Conservation (phyloP, 2,888 invertebrate species). For the Pasiphila rectangulata region DNA sequence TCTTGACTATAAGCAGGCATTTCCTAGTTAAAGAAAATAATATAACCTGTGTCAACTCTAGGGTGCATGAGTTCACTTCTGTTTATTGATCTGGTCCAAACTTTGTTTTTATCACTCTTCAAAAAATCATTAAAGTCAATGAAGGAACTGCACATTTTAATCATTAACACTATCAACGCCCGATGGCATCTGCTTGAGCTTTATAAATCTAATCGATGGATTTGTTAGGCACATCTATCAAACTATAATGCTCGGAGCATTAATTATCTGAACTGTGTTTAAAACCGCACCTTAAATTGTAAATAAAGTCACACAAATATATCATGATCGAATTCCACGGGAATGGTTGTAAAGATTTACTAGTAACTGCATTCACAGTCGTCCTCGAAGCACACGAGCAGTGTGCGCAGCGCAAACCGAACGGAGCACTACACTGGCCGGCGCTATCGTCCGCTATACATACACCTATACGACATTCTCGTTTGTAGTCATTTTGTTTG, state of each 20-base stretch:
- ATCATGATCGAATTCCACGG: constrained; percentile 60
- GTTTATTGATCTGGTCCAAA: constrained; percentile 14
- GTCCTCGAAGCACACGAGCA: constrained; percentile 66
- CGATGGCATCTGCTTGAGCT: constrained; percentile 46
- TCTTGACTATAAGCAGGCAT: constrained; percentile 74
- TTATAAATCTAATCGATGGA: constrained; percentile 51
- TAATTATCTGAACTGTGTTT: constrained; percentile 49
- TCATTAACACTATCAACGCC: constrained; percentile 49
- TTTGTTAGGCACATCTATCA: constrained; percentile 42
- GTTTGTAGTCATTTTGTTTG: constrained; percentile 66
- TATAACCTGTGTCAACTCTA: background rate
- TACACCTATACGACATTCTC: constrained; percentile 61
- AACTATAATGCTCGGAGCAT: constrained; percentile 33
- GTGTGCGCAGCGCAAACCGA: constrained; percentile 68
- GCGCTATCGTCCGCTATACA: constrained; percentile 65
- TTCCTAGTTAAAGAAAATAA: constrained; percentile 23
- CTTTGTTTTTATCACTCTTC: constrained; percentile 20
- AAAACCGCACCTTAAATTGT: constrained; percentile 40
- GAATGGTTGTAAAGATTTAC: constrained; percentile 48
- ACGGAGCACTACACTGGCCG: constrained; percentile 60
- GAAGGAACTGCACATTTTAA: constrained; percentile 58
- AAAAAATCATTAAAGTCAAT: constrained; percentile 33
- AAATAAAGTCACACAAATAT: constrained; percentile 51
- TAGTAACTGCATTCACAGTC: constrained; percentile 60
- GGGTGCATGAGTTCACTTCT: constrained; percentile 10